Percentiles rank a stretch among this genome's conserved stretches.
Evolutionary conservation across 2,888 invertebrate species (phyloP).

Genomic region (Graphium colonna): DNA sequence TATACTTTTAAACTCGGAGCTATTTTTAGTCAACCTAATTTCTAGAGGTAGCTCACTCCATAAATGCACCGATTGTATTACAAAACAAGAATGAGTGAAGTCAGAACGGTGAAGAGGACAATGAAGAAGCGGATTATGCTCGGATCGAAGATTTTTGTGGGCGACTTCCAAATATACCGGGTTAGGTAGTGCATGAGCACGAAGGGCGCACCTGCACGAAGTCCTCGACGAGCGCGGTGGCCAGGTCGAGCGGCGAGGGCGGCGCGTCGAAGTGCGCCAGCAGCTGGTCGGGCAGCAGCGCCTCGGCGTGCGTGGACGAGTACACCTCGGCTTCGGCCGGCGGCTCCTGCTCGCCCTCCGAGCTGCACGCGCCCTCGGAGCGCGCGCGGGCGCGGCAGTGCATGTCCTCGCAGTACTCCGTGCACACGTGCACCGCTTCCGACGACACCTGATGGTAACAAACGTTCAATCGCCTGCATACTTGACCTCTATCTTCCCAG

Average conservation of each 20-base stretch:
- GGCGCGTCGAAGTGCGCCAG: conserved; percentile 50
- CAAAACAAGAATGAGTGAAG: too few species aligned
- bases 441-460: conserved; percentile 51
- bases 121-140: too few species aligned
- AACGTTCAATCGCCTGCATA: too few species aligned
- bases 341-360: conserved; percentile 55
- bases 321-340: conserved; percentile 55
- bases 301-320: conserved; percentile 64
- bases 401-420: conserved; percentile 74
- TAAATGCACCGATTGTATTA: too few species aligned
- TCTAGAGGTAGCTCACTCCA: too few species aligned
- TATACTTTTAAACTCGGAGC: too few species aligned
- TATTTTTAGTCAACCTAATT: too few species aligned
- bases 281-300: conserved; percentile 52
- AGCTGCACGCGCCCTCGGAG: conserved; percentile 58
- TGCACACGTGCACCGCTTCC: conserved; percentile 66
- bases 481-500: too few species aligned
- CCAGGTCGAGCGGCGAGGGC: conserved; percentile 69
- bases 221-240: conserved; percentile 81
- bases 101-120: too few species aligned
- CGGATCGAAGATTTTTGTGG: too few species aligned
- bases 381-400: conserved; percentile 70
- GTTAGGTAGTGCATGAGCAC: too few species aligned
- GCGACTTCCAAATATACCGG: too few species aligned
- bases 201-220: conserved; percentile 79